Evolutionary conservation across 1,140 invertebrate species (phyloP), one percentile per base, ranked within the genome.

Genomic region (Globodera rostochiensis): DNA sequence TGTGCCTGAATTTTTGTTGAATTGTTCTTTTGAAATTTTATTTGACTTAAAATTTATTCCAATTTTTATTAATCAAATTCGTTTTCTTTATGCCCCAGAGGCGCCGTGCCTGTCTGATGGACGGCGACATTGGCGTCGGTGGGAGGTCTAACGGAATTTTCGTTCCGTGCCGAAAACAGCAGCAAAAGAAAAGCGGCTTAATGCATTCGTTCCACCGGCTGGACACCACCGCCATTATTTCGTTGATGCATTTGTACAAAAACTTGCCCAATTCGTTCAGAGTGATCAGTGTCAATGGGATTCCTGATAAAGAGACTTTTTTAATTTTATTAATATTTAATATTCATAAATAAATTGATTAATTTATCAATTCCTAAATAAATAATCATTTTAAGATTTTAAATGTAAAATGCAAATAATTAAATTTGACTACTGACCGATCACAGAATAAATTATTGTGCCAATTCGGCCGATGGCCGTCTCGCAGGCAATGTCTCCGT

Each of bases 361-460:
- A 36, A 36, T 36, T 36, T 36, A 36, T 36, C 36, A 36, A 3
- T 36, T 36, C 36, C 36, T 1, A 36, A 36, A 36, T 36, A 36
- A 36, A 36, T 36, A 36, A 36, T 36, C 36, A 36, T 36, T 36
- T 36, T 36, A 36, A n/a, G n/a, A 36, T 36, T 36, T 36, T 36
- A 36, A 36, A 1, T 36, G 36, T 36, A 36, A 36, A 36, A 36
- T 36, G 25, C 25, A 36, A 36, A 36, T 36, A 36, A 36, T 36
- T 36, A 36, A 36, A 36, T 36, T 36, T 36, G 2, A n/a, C 7
- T 57, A 46, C 60, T 50, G 64, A 76, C 77, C 96, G 82, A 97
- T 91, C 87, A 97, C 95, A 60, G 96, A 95, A 91, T 98, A 98
- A 89, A 97, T 94, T 86, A 98, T 96, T n/a, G 95, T 97, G 50